Conservation (phyloP, 2,888 invertebrate genomes). For the Iphiclides podalirius region DNA sequence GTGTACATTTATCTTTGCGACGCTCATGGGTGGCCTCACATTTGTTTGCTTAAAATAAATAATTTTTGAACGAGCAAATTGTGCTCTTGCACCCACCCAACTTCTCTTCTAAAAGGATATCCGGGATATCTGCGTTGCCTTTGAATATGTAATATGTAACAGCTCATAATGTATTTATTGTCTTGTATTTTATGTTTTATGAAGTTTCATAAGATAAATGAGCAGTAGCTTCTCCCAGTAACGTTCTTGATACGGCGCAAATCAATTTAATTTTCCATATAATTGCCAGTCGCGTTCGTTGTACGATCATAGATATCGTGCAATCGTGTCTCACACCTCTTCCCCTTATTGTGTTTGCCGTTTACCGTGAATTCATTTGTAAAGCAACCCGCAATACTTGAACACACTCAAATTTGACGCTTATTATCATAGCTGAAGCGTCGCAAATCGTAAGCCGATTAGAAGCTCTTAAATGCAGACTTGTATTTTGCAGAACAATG, state of each 20-base stretch:
- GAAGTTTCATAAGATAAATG: neutral
- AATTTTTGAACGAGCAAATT: no score
- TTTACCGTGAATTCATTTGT: slow-evolving; percentile 35
- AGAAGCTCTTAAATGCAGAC: slow-evolving; percentile 7
- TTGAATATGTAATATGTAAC: no score
- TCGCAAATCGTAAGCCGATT: slow-evolving; percentile 22
- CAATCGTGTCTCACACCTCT: slow-evolving; percentile 50
- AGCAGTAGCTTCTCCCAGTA: neutral
- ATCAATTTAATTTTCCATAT: slow-evolving; percentile 14
- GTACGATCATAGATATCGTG: slow-evolving; percentile 43
- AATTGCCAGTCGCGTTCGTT: slow-evolving; percentile 5
- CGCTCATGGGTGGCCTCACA: no score
- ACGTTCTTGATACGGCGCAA: slow-evolving; percentile 1
- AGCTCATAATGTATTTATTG: no score
- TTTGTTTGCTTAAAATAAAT: no score
- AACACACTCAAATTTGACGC: slow-evolving; percentile 37
- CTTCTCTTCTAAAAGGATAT: no score
- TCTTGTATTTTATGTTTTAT: no score
- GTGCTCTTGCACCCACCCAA: no score
- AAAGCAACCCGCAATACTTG: slow-evolving; percentile 35
- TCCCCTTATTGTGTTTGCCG: slow-evolving; percentile 48
- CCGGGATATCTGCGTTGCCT: no score
- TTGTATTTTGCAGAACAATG: slow-evolving; percentile 8
- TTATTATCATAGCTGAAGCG: slow-evolving; percentile 19
- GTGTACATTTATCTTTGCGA: no score